Evolutionary conservation across 2,113 vertebrate genomes (phyloP).

Genomic region (Laterallus jamaicensis): DNA sequence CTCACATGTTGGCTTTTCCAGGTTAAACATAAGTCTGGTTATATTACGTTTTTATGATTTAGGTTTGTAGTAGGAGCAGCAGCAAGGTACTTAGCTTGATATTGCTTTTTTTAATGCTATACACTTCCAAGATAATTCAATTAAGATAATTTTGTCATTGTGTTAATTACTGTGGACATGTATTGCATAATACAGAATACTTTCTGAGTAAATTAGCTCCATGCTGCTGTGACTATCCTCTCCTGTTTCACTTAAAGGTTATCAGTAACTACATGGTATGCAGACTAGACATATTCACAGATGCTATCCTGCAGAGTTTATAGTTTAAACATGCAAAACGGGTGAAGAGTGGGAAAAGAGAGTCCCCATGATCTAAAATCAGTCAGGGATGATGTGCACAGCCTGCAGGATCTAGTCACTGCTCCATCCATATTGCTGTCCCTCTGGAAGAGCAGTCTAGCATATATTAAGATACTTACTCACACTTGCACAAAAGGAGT

Average conservation of each 20-base stretch:
- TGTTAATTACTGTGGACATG: not conserved
- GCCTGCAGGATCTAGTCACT: not conserved
- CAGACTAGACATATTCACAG: not conserved
- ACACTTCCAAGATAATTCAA: not conserved
- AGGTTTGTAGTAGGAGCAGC: not conserved
- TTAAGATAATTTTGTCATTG: not conserved
- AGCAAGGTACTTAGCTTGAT: not conserved
- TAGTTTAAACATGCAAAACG: not conserved
- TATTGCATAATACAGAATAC: not conserved
- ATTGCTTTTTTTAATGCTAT: not conserved
- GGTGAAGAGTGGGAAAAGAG: not conserved
- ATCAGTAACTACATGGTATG: not conserved
- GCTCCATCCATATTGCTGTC: not conserved
- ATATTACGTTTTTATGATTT: not conserved
- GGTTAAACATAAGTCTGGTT: not conserved
- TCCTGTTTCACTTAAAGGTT: not conserved
- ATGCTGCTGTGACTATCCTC: not conserved
- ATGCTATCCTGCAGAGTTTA: not conserved
- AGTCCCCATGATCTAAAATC: not conserved
- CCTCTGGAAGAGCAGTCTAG: not conserved
- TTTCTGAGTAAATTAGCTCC: not conserved
- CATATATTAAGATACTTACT: conserved; percentile 22
- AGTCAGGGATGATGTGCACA: not conserved
- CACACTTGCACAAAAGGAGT: not conserved
- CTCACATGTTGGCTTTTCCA: not conserved